Evolutionary conservation across 2,113 vertebrate genomes (phyloP).

Genomic region (Acanthisitta chloris): DNA sequence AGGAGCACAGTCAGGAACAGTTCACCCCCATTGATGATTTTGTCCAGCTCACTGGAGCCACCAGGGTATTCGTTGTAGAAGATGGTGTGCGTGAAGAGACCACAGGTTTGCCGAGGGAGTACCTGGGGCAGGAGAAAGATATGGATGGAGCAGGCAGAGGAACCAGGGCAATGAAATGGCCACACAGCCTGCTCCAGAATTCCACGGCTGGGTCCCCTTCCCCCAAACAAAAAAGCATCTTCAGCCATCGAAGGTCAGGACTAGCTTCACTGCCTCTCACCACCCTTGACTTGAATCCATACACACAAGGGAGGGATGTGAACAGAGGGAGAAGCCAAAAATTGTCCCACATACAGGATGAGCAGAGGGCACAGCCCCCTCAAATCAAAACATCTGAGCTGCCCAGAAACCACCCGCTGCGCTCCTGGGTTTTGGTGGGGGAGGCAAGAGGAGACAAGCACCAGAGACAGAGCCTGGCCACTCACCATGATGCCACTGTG

Average conservation of each 20-base stretch:
- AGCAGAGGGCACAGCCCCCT: not conserved
- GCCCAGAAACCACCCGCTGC: rapidly evolving
- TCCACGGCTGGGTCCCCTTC: not conserved
- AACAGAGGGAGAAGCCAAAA: not conserved
- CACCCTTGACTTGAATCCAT: not conserved
- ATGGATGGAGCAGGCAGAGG: not conserved
- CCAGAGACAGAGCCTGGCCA: not conserved
- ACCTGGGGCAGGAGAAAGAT: conserved; percentile 74
- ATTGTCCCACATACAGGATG: rapidly evolving
- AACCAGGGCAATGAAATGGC: not conserved
- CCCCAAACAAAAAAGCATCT: not conserved
- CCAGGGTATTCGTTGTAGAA: conserved; percentile 97
- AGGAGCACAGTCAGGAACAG: conserved; percentile 95
- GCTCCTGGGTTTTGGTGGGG: not conserved
- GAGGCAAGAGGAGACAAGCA: not conserved
- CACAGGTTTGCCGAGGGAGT: conserved; percentile 93
- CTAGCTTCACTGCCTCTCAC: not conserved
- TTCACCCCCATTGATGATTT: conserved; percentile 95
- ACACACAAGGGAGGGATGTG: not conserved
- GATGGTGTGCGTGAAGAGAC: conserved; percentile 97
- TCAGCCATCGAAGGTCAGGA: not conserved
- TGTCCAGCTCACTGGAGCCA: conserved; percentile 93
- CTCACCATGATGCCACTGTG: conserved; percentile 93
- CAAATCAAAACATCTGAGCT: not conserved
- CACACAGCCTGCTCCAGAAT: not conserved